phyloP scores from a whole-genome alignment of 2,888 invertebrate genomes.

The Willowsia nigromaculata region DNA sequence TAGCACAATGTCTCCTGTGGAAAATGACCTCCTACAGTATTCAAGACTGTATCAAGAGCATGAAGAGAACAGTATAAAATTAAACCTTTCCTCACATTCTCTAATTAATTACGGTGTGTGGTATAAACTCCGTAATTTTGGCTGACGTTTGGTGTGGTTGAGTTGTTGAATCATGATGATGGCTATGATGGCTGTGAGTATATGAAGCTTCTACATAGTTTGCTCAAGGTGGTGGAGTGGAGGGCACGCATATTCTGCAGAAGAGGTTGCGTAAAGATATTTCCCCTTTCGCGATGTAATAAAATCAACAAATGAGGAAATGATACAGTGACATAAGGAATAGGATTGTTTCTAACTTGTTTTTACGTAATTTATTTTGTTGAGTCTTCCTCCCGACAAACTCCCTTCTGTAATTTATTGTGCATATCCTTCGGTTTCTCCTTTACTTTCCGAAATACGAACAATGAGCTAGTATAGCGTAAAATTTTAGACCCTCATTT shows the following conservation, averaged over 20 bases:
- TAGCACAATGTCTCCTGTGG: background rate
- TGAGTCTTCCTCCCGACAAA: slow-evolving; percentile 22
- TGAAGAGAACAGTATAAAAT: background rate
- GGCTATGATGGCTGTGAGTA: background rate
- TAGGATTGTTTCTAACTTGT: slow-evolving; percentile 43
- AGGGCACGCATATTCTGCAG: background rate
- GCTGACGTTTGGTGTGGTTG: slow-evolving; percentile 35
- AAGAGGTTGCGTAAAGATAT: background rate
- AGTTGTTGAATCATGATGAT: too few relatives aligned
- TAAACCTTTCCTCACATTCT: slow-evolving; percentile 36
- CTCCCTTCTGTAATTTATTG: slow-evolving; percentile 50
- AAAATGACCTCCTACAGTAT: background rate
- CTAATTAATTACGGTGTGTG: slow-evolving; percentile 46
- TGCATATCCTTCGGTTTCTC: slow-evolving; percentile 30
- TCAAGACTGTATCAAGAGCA: slow-evolving; percentile 8
- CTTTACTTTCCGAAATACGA: slow-evolving; percentile 23
- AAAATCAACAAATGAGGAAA: slow-evolving; percentile 25
- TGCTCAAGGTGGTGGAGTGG: background rate
- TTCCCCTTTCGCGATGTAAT: background rate
- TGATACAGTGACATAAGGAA: slow-evolving; percentile 37
- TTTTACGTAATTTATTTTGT: slow-evolving; percentile 50
- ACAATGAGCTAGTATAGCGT: background rate
- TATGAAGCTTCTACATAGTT: background rate
- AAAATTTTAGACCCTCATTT: slow-evolving; percentile 47
- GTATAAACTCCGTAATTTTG: slow-evolving; percentile 21